Evolutionary conservation across 2,113 vertebrate species (phyloP).

Genomic region (Gymnorhina tibicen): DNA sequence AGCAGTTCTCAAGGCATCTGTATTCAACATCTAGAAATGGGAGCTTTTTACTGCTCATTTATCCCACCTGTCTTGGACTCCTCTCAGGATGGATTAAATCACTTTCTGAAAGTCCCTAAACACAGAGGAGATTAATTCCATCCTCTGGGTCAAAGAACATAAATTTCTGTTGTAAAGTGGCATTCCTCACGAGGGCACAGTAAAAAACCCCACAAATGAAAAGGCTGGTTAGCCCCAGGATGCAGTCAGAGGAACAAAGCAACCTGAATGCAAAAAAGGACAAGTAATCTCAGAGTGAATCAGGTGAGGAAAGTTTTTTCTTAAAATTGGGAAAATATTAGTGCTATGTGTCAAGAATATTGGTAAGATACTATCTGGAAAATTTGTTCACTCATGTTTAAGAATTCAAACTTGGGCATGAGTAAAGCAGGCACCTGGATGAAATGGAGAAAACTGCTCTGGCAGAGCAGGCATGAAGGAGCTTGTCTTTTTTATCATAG

Average conservation of each 20-base stretch:
- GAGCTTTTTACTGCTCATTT: not conserved
- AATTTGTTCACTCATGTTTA: not conserved
- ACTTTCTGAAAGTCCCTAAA: not conserved
- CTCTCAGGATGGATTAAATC: not conserved
- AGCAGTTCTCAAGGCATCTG: not conserved
- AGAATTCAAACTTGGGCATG: not conserved
- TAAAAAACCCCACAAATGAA: not conserved
- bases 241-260: not conserved
- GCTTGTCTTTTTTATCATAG: conserved; percentile 42
- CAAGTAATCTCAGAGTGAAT: not conserved
- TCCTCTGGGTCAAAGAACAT: not conserved
- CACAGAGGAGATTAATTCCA: not conserved
- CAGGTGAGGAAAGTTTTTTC: not conserved
- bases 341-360: not conserved
- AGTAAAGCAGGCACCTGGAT: not conserved
- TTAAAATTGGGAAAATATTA: not conserved
- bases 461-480: conserved; percentile 23
- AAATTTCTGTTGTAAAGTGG: not conserved
- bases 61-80: not conserved
- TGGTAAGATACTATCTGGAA: not conserved
- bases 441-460: not conserved
- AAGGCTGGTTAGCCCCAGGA: not conserved
- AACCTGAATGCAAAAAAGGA: not conserved
- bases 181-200: not conserved
- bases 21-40: not conserved